Evolutionary conservation across 2,113 vertebrate genomes (phyloP), one percentile per base, ranked within the genome.

Genomic region (Chaetorhynchus papuensis): DNA sequence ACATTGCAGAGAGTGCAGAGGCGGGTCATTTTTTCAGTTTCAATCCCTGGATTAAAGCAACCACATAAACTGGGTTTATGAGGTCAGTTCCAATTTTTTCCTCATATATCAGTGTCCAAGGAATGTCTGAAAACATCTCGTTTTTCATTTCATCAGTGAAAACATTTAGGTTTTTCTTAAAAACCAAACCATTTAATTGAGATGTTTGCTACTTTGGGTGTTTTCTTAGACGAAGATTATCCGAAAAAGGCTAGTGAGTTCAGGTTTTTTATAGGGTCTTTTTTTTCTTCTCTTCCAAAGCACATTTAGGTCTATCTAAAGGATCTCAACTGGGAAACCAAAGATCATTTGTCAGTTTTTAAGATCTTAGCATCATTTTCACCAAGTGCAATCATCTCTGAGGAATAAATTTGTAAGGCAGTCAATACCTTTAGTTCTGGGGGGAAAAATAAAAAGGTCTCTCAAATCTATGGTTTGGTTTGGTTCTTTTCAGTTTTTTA

Each of bases 101-200:
- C 49, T 91, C 70, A 61, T 71, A 80, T 80, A 66, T 91, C 24
- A 53, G 17, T 77, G 78, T 85, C 54, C 33, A 68, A 90, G 59
- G 35, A 96, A 96, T 96, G 84, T 39, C 54, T 52, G 64, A 88
- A 96, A 96, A 93, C 24, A 83, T 94, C 39, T 83, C 88, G 49
- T 11, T 94, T 96, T 96, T 83, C 54, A 88, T 80, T 90, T 87
- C 9, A 52, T 70, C 53, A 23, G 42, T 70, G 47, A 87, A 94
- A 96, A 77, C 21, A 63, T 83, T 85, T 54, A 18, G 39, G 66
- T 77, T 91, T 93, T 86, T 4, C 63, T 85, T 60, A 79, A 94
- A 83, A 83, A 24, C 1, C 12, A 84, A 83, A 79, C 13, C 15
- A 31, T 83, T 86, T 92, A 66, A 54, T 92, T 74, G 53, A 89